Evolutionary conservation across 2,888 invertebrate species (phyloP).

Genomic region (Anoncus sp.): DNA sequence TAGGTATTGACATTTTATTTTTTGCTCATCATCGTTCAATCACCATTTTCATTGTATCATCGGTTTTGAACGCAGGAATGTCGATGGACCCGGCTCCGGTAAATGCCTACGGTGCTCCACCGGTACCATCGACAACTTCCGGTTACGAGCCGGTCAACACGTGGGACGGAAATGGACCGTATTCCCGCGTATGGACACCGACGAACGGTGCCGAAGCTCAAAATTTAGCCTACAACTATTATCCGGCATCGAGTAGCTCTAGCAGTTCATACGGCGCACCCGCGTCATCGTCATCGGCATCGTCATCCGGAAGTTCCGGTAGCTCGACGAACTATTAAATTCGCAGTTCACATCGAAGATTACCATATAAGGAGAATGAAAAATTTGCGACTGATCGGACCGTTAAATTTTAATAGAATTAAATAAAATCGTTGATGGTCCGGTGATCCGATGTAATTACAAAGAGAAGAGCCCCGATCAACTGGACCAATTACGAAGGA

Average conservation of each 20-base stretch:
- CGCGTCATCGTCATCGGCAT: conserved; percentile 85
- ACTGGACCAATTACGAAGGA: conserved; percentile 49
- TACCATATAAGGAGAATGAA: conserved; percentile 26
- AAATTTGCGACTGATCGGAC: conserved; percentile 31
- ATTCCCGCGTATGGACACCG: conserved; percentile 90
- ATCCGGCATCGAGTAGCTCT: conserved; percentile 86
- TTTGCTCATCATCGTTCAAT: not conserved
- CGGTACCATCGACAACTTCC: conserved; percentile 85
- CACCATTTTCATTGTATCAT: conserved; percentile 1
- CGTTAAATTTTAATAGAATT: conserved; percentile 24
- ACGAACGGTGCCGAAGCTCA: conserved; percentile 80
- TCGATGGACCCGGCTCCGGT: conserved; percentile 87
- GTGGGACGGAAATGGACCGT: conserved; percentile 91
- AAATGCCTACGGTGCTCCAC: conserved; percentile 89
- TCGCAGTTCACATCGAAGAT: conserved; percentile 56
- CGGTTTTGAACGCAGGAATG: conserved; percentile 85
- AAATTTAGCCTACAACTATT: conserved; percentile 82
- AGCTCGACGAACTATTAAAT: conserved; percentile 76
- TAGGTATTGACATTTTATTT: not conserved
- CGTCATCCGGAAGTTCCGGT: conserved; percentile 82
- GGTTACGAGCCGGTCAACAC: conserved; percentile 88
- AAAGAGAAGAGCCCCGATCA: conserved; percentile 35
- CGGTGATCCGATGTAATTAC: conserved; percentile 4
- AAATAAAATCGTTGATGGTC: conserved; percentile 6
- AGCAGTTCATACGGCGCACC: conserved; percentile 89